Conservation (phyloP, 2,797 vertebrate genomes). For the Myripristis murdjan region DNA sequence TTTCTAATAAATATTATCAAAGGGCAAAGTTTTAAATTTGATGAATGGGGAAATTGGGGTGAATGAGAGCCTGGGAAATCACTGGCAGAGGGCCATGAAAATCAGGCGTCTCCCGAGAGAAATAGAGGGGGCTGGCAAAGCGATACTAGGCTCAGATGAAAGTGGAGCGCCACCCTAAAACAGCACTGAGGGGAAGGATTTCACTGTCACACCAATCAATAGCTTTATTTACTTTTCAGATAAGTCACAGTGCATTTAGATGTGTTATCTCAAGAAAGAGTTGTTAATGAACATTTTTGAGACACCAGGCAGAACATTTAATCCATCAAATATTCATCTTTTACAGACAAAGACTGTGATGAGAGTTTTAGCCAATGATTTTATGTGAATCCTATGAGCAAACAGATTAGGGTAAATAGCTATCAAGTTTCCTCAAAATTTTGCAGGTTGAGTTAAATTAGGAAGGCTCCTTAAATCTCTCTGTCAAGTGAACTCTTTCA, state of each 20-base stretch:
- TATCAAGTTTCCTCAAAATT: constrained; percentile 24
- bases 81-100: no score
- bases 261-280: not conserved
- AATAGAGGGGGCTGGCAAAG: no score
- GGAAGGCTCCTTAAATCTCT: constrained; percentile 48
- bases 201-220: not conserved
- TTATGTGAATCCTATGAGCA: constrained; percentile 20
- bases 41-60: no score
- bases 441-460: constrained; percentile 49
- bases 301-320: constrained; percentile 1
- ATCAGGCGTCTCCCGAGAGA: no score
- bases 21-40: no score
- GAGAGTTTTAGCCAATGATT: not conserved
- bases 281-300: constrained; percentile 4
- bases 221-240: constrained; percentile 16
- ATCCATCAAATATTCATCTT: constrained; percentile 18
- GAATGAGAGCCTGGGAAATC: no score
- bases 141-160: constrained; percentile 7
- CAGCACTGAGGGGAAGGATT: constrained; percentile 6
- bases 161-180: constrained; percentile 4
- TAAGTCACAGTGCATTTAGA: not conserved
- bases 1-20: no score
- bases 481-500: constrained; percentile 54
- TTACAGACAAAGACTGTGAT: not conserved
- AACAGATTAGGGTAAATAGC: constrained; percentile 37